Base-by-base conservation (phyloP, 2,888 invertebrate species). In the Microctonus brassicae region DNA sequence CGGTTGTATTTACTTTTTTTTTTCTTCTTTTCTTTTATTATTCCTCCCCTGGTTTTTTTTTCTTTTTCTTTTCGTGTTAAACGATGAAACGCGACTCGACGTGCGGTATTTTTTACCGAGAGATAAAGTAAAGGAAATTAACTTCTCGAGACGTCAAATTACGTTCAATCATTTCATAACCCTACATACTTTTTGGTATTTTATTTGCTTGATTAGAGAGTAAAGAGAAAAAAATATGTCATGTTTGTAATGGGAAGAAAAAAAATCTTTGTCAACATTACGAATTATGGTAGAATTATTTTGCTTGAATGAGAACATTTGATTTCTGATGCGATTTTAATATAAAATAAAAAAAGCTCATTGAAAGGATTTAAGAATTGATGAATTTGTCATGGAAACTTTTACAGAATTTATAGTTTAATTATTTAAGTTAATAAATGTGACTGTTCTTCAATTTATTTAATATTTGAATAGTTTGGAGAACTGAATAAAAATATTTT, bases 401-500 rank as follows among this genome's bases (percentile, higher is more conserved):
- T n/a, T n/a, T n/a, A n/a, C n/a, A n/a, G n/a, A n/a, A n/a, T n/a
- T n/a, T n/a, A n/a, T n/a, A n/a, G n/a, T n/a, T n/a, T n/a, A n/a
- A n/a, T n/a, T n/a, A n/a, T n/a, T n/a, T n/a, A n/a, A n/a, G n/a
- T n/a, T n/a, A n/a, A n/a, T n/a, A n/a, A n/a, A n/a, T n/a, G n/a
- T n/a, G n/a, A n/a, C n/a, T n/a, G n/a, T n/a, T n/a, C n/a, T n/a
- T n/a, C n/a, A n/a, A n/a, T n/a, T n/a, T n/a, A n/a, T n/a, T n/a
- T n/a, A n/a, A n/a, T n/a, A n/a, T n/a, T n/a, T n/a, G n/a, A n/a
- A n/a, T n/a, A n/a, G n/a, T n/a, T n/a, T 42, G 11, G 42, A n/a
- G 2, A n/a, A 11, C 10, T 6, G 72, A 84, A 85, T 86, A 79
- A 80, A 77, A 74, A 58, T 61, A 68, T 67, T 26, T 36, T 33